These are phyloP conservation scores for fruit fly (Drosophila melanogaster) DNA, from an alignment of 1,140 invertebrate genomes.

Conservation along the genomic window Release_6_plus_ISO1_MT NC_004354.4:9362001-9362500, in stretches of 20 bases:
- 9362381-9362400: constrained; percentile 92
- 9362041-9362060: constrained; percentile 94
- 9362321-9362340: constrained; percentile 94
- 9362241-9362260: constrained; percentile 97
- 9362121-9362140: constrained; percentile 92
- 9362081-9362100: constrained; percentile 88
- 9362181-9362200: constrained; percentile 92
- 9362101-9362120: constrained; percentile 92
- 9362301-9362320: constrained; percentile 90
- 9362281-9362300: constrained; percentile 93
- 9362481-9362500: constrained; percentile 95
- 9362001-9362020: constrained; percentile 97
- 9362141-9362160: constrained; percentile 87
- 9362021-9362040: constrained; percentile 92
- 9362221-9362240: constrained; percentile 96
- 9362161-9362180: constrained; percentile 92
- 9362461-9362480: constrained; percentile 91
- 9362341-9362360: constrained; percentile 93
- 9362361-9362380: constrained; percentile 96
- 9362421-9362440: constrained; percentile 97
- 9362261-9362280: constrained; percentile 93
- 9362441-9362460: constrained; percentile 87
- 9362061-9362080: constrained; percentile 93
- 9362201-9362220: constrained; percentile 93
- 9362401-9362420: constrained; percentile 89